These are phyloP conservation scores for Amblyornis subalaris DNA, from an alignment of 2,113 vertebrate species.

Conservation along the genomic window DNA sequence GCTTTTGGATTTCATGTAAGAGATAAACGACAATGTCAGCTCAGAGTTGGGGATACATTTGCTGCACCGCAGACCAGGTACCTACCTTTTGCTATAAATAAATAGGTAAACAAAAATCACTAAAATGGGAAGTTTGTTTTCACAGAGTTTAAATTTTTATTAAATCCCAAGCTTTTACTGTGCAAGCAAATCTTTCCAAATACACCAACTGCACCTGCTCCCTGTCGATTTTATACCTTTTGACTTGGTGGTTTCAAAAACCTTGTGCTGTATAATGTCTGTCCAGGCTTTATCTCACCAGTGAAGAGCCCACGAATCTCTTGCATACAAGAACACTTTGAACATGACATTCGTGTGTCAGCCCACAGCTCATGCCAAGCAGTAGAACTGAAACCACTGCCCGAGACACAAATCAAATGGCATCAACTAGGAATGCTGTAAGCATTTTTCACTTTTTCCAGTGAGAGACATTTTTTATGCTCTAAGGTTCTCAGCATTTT, in stretches of 20 bases:
- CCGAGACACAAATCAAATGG: neutral
- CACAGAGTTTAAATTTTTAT: neutral
- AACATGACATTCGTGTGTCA: neutral
- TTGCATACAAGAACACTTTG: neutral
- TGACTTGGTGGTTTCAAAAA: neutral
- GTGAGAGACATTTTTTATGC: neutral
- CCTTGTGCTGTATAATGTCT: fast-evolving
- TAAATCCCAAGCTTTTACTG: neutral
- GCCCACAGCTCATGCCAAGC: neutral
- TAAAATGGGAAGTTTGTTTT: neutral
- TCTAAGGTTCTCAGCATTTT: neutral
- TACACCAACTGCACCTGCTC: neutral
- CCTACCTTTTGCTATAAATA: neutral
- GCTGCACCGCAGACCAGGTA: neutral
- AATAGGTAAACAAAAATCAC: neutral
- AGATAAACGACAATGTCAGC: neutral
- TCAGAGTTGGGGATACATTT: neutral
- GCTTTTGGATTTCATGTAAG: neutral
- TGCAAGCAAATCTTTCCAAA: neutral
- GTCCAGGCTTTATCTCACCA: neutral
- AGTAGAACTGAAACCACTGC: neutral
- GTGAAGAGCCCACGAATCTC: neutral
- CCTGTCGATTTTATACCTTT: neutral
- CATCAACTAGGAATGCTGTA: neutral
- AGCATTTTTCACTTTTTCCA: neutral